These are phyloP conservation scores for Albula goreensis DNA, from an alignment of 2,113 vertebrate species.

Conservation along the genomic window DNA sequence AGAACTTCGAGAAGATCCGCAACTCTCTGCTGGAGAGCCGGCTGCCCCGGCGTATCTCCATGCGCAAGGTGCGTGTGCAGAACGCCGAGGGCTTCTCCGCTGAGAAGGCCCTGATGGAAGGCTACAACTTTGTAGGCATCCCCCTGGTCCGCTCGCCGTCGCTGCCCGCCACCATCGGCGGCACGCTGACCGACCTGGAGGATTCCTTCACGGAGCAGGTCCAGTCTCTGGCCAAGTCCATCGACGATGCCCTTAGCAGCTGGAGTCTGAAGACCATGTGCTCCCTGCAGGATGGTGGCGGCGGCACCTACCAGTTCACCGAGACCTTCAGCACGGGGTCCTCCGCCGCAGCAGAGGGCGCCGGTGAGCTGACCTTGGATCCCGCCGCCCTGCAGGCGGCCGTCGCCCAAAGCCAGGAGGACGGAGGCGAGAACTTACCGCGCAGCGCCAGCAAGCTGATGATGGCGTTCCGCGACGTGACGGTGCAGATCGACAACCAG, in stretches of 20 bases:
- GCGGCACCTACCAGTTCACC: conserved; percentile 84
- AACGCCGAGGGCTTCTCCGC: conserved; percentile 84
- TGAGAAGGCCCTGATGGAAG: conserved; percentile 88
- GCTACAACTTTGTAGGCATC: conserved; percentile 84
- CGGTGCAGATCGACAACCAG: conserved; percentile 91
- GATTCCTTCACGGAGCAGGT: conserved; percentile 98
- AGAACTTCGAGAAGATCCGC: conserved; percentile 99
- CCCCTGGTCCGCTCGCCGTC: conserved; percentile 89
- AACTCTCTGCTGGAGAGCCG: conserved; percentile 96
- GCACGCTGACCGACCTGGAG: conserved; percentile 89
- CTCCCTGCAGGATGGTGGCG: conserved; percentile 86
- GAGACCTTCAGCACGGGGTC: conserved; percentile 77
- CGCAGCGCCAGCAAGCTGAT: conserved; percentile 88
- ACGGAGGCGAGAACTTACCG: conserved; percentile 72
- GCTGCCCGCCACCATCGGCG: conserved; percentile 83
- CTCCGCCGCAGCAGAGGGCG: conserved; percentile 54
- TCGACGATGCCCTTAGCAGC: conserved; percentile 94
- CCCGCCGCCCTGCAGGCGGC: conserved; percentile 47
- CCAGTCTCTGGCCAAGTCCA: conserved; percentile 95
- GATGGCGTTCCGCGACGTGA: conserved; percentile 98
- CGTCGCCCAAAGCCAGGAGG: conserved; percentile 31
- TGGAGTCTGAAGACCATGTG: conserved; percentile 98
- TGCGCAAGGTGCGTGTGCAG: conserved; percentile 87
- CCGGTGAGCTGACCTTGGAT: conserved; percentile 57
- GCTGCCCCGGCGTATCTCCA: conserved; percentile 89